Percentiles rank a stretch among this genome's conserved stretches.
These are phyloP conservation scores for Catharus ustulatus DNA, from an alignment of 2,797 vertebrate species.

Conservation along the genomic window DNA sequence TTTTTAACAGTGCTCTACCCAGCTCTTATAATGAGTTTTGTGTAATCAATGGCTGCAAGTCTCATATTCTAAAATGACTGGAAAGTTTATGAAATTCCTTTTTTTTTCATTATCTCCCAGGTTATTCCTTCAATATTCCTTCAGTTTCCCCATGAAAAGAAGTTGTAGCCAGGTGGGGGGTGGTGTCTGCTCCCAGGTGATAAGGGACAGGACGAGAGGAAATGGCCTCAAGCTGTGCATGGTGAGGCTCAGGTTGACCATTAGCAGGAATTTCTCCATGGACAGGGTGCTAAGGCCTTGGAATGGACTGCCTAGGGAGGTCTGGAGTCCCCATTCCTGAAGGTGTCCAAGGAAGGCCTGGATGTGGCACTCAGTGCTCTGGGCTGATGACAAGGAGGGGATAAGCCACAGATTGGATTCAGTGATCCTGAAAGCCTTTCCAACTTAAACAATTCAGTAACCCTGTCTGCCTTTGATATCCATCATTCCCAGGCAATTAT, in stretches of 20 bases:
- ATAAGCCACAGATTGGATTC: background rate
- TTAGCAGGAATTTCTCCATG: background rate
- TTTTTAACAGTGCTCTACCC: background rate
- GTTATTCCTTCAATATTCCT: background rate
- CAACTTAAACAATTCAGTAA: background rate
- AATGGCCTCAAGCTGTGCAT: rapidly evolving
- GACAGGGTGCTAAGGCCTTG: background rate
- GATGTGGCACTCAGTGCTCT: background rate
- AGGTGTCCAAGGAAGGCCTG: rapidly evolving
- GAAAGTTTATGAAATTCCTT: background rate
- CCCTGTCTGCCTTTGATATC: background rate
- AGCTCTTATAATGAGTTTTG: background rate
- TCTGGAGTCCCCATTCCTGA: background rate
- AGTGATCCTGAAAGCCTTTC: background rate
- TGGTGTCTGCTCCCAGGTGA: background rate
- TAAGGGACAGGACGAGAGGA: background rate
- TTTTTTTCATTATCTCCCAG: background rate
- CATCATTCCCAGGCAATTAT: background rate
- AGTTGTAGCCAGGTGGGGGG: rapidly evolving
- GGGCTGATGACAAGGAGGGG: background rate
- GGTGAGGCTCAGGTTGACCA: background rate
- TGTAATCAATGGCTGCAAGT: background rate
- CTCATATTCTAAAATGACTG: background rate
- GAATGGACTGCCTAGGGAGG: background rate
- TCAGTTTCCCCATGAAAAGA: background rate